Evolutionary conservation across 2,888 invertebrate species (phyloP), one percentile per base, ranked within the genome.

Genomic region (Fissipunctia ypsillon): DNA sequence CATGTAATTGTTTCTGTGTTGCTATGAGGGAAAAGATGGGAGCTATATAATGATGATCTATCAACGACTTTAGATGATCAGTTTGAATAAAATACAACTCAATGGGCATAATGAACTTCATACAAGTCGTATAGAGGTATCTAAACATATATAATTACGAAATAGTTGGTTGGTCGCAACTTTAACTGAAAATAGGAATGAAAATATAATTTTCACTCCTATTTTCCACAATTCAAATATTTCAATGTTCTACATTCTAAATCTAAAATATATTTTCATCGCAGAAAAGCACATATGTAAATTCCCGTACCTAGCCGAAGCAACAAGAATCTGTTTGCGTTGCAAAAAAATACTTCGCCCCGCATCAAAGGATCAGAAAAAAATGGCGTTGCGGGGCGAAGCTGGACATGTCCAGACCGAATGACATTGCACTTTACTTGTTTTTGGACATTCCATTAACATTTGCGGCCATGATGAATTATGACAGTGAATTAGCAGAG

Each of bases 361-460:
- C 35, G 59, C 68, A 70, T 28, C 43, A 80, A 80, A 80, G 65
- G 64, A 71, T 54, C 43, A 57, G 52, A 84, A 80, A 69, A 75
- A 72, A 70, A 43, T 50, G 12, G 69, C 69, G 38, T 48, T 25
- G 25, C 54, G 66, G 48, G 19, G 28, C 35, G 76, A 38, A 60
- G 50, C 66, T 68, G 81, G 69, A 67, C 84, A 83, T 81, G 69
- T 75, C 56, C 71, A 72, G 70, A 56, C 50, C 28, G 54, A 59
- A 76, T 84, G 84, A 84, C 80, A 67, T 59, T 63, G 84, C 84
- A 52, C 61, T 84, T 84, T 60, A 83, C 60, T 83, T 84, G 73
- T 85, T 75, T n/a, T 75, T 35, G 76, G 80, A 54, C 67, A 73
- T 82, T 80, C 75, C 75, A 83, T 84, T 85, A 74, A 80, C 57